phyloP scores from a whole-genome alignment of 2,888 invertebrate genomes.

The Hyalella azteca region DNA sequence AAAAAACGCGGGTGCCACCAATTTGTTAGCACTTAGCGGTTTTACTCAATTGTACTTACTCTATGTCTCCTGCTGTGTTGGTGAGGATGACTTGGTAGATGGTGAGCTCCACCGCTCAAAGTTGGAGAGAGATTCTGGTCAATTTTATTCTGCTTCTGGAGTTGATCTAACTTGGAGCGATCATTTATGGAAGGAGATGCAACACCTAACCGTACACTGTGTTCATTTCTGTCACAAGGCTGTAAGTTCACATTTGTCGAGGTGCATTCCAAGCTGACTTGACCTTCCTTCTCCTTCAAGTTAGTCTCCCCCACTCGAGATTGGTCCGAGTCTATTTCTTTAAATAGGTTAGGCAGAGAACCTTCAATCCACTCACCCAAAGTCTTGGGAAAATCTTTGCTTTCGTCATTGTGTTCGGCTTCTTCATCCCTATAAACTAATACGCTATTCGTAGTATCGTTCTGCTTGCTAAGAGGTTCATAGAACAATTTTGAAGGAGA shows the following conservation, averaged over 20 bases:
- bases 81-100: conserved; percentile 38
- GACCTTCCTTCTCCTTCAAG: neutral
- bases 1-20: too few species aligned
- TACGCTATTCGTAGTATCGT: conserved; percentile 46
- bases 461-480: conserved; percentile 49
- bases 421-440: conserved; percentile 37
- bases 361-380: conserved; percentile 10
- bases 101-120: neutral
- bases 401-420: neutral
- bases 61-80: conserved; percentile 27
- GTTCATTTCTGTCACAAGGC: neutral
- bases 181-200: conserved; percentile 6
- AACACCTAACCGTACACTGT: neutral
- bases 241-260: neutral
- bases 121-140: conserved; percentile 21
- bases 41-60: too few species aligned
- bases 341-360: conserved; percentile 13
- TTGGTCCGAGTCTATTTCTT: conserved; percentile 10
- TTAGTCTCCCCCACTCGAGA: neutral
- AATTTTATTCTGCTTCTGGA: conserved; percentile 35
- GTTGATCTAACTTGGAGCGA: neutral
- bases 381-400: neutral
- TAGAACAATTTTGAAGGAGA: conserved; percentile 80
- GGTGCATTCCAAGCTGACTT: neutral
- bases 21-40: too few species aligned